These are phyloP conservation scores for Leucoma salicis DNA, from an alignment of 2,888 invertebrate species.

Conservation along the genomic window DNA sequence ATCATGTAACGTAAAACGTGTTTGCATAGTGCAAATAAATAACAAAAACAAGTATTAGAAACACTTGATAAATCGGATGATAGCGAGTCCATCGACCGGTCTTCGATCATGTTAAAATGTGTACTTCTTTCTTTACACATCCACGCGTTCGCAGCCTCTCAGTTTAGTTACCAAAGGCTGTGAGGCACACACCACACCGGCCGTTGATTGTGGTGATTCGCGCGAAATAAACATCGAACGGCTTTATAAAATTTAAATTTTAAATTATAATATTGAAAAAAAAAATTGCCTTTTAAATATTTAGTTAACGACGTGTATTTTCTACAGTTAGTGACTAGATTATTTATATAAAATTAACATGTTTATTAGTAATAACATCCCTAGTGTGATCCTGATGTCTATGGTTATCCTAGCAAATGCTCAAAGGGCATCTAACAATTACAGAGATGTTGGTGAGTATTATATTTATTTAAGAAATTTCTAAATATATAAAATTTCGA, in stretches of 20 bases:
- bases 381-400: slow-evolving; percentile 66
- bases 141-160: slow-evolving; percentile 51
- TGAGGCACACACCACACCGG: slow-evolving; percentile 58
- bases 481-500: background rate
- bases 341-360: slow-evolving; percentile 53
- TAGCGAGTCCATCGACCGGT: slow-evolving; percentile 56
- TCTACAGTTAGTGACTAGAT: slow-evolving; percentile 4
- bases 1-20: slow-evolving; percentile 2
- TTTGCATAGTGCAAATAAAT: slow-evolving; percentile 14
- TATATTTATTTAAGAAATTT: background rate
- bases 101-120: slow-evolving; percentile 31
- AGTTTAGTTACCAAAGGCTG: slow-evolving; percentile 64
- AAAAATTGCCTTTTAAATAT: background rate
- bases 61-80: slow-evolving; percentile 32
- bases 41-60: slow-evolving; percentile 12
- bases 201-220: slow-evolving; percentile 37
- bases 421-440: slow-evolving; percentile 63
- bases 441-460: slow-evolving; percentile 69
- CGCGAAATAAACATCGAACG: slow-evolving; percentile 67
- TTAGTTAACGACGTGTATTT: slow-evolving; percentile 2
- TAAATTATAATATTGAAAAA: slow-evolving; percentile 7
- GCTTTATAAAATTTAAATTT: slow-evolving; percentile 37
- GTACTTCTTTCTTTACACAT: slow-evolving; percentile 53
- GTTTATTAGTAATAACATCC: slow-evolving; percentile 57
- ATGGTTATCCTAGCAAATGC: slow-evolving; percentile 69